Evolutionary conservation across 2,113 vertebrate species (phyloP).

Genomic region (Cephalophus harveyi): DNA sequence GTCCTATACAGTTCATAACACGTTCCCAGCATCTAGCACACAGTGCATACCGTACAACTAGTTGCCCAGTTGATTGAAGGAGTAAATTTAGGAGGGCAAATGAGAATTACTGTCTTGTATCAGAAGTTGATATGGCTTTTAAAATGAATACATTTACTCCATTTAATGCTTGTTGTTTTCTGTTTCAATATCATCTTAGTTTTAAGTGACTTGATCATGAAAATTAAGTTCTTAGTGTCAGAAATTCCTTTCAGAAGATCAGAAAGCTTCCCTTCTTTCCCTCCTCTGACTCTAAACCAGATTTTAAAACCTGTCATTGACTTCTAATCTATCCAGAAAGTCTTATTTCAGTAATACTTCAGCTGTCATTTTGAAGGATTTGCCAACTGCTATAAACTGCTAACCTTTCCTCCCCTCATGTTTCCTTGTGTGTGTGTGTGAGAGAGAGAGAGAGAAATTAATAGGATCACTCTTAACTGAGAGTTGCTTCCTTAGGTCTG

Average conservation of each 20-base stretch:
- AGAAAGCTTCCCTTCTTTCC: not conserved
- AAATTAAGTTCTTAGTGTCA: not conserved
- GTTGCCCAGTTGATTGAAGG: not conserved
- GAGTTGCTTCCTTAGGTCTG: not conserved
- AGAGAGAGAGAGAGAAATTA: not conserved
- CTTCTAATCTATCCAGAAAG: not conserved
- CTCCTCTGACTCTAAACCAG: not conserved
- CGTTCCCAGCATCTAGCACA: not conserved
- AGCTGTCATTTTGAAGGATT: not conserved
- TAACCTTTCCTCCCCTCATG: not conserved
- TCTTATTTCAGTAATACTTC: not conserved
- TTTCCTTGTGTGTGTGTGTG: fast-evolving
- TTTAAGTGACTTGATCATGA: not conserved
- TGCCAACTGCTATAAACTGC: not conserved
- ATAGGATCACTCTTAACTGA: not conserved
- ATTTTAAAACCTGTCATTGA: not conserved
- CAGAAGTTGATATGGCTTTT: not conserved
- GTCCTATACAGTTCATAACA: not conserved
- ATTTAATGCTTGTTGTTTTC: not conserved
- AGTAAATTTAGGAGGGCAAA: not conserved
- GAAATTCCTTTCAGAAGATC: not conserved
- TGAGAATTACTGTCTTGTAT: not conserved
- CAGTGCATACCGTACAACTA: not conserved
- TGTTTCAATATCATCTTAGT: not conserved
- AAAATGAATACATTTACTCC: not conserved